Evolutionary conservation across 2,888 invertebrate genomes (phyloP).

Genomic region (Galerucella calmariensis): DNA sequence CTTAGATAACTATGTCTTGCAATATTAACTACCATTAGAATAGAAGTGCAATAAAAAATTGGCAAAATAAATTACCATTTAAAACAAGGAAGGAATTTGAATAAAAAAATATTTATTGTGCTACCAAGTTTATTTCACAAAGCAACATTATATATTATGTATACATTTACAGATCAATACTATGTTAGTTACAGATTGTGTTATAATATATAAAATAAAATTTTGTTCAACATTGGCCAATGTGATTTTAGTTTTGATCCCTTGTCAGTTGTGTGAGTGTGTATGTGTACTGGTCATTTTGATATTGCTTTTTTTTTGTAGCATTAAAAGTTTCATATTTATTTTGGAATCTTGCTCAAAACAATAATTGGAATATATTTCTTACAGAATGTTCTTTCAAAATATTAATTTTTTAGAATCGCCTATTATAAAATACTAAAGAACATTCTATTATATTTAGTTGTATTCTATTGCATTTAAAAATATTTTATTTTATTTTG

Average conservation of each 20-base stretch:
- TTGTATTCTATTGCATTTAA: not conserved
- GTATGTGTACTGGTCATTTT: constrained; percentile 2
- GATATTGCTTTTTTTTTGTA: not conserved
- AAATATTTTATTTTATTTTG: not conserved
- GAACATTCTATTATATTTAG: no score
- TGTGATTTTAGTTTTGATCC: constrained; percentile 52
- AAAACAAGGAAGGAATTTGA: not conserved
- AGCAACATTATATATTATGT: constrained; percentile 54
- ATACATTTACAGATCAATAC: constrained; percentile 51
- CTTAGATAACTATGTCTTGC: no score
- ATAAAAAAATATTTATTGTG: constrained; percentile 19
- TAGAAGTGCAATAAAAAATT: no score
- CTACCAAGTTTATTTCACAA: constrained; percentile 58
- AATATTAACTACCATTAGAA: no score
- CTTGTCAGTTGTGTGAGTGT: constrained; percentile 43
- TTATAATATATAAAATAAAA: constrained; percentile 55
- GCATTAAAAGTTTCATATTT: constrained; percentile 10
- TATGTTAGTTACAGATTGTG: constrained; percentile 47
- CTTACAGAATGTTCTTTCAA: not conserved
- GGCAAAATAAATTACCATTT: no score
- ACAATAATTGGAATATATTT: not conserved
- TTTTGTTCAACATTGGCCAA: constrained; percentile 49
- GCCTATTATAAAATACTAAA: no score
- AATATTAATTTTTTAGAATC: no score
- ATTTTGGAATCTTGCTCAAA: not conserved